These are phyloP conservation scores for Aphidoletes aphidimyza DNA, from an alignment of 2,888 invertebrate genomes.

Conservation along the genomic window DNA sequence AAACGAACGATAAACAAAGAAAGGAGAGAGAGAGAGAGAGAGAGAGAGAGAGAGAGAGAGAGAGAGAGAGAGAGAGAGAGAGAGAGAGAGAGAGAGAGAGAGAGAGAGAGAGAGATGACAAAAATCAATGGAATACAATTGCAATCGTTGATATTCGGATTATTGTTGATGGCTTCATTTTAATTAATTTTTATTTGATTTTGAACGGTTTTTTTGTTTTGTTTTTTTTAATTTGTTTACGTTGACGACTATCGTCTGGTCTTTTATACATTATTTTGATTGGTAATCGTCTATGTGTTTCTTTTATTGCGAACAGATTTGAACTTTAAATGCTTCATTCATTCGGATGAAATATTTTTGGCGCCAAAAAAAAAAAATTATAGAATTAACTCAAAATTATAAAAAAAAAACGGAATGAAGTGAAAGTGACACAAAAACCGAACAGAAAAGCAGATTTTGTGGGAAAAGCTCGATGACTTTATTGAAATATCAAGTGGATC, in stretches of 20 bases:
- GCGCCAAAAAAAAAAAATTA: no score
- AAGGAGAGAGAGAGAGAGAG: background rate
- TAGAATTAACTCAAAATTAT: background rate
- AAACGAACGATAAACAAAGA: no score
- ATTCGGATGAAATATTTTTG: no score
- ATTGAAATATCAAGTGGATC: no score
- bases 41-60: no score
- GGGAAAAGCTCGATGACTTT: no score
- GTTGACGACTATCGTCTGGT: background rate
- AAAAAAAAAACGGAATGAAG: background rate
- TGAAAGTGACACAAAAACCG: no score
- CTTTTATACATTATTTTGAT: background rate
- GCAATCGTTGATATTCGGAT: background rate
- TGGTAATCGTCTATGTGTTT: background rate
- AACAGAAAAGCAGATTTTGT: no score
- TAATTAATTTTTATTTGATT: conserved; percentile 38
- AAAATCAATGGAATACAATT: background rate
- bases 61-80: background rate
- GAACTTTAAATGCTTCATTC: background rate
- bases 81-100: no score
- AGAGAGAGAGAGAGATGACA: background rate
- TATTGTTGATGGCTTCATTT: background rate
- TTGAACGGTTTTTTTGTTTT: background rate
- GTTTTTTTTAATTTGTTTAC: background rate
- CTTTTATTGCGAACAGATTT: background rate